These are phyloP conservation scores for Metellina segmentata DNA, from an alignment of 2,888 invertebrate genomes.

Conservation along the genomic window DNA sequence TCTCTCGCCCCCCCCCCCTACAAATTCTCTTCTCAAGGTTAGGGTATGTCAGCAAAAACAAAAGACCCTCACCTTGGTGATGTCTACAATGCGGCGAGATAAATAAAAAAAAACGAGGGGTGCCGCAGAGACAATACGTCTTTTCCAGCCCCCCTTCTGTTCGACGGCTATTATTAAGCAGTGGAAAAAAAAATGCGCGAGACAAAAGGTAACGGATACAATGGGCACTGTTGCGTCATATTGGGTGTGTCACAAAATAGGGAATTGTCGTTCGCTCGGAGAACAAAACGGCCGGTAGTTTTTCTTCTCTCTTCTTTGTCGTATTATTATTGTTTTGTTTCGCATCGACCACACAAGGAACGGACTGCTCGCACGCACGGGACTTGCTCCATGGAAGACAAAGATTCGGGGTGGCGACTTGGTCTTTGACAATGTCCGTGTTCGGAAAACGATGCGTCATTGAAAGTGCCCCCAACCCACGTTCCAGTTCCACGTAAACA, in stretches of 20 bases:
- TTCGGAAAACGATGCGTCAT: background rate
- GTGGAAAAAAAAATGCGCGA: conserved; percentile 20
- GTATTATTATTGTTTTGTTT: conserved; percentile 46
- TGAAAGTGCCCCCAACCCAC: background rate
- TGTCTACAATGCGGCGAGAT: conserved; percentile 18
- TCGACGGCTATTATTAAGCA: conserved; percentile 51
- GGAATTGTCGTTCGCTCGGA: conserved; percentile 43
- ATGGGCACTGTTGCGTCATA: conserved; percentile 58
- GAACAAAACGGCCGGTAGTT: conserved; percentile 52
- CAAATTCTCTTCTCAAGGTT: conserved; percentile 57
- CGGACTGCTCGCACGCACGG: conserved; percentile 15
- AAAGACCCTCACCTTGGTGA: conserved; percentile 71
- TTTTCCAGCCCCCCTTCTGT: conserved; percentile 22
- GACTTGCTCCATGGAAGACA: background rate
- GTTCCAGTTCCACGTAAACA: too few relatives aligned
- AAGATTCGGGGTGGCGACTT: conserved; percentile 34
- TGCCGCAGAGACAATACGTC: conserved; percentile 19
- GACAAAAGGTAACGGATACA: conserved; percentile 66
- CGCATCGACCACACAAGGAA: conserved; percentile 30
- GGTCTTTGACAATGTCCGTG: background rate
- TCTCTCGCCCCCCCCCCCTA: background rate
- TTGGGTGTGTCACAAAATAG: conserved; percentile 62
- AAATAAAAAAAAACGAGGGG: conserved; percentile 10
- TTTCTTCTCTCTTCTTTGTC: conserved; percentile 10
- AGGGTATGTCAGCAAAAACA: conserved; percentile 57